Evolutionary conservation across 2,888 invertebrate genomes (phyloP), one percentile per base, ranked within the genome.

Genomic region (Xestia rhomboidea): DNA sequence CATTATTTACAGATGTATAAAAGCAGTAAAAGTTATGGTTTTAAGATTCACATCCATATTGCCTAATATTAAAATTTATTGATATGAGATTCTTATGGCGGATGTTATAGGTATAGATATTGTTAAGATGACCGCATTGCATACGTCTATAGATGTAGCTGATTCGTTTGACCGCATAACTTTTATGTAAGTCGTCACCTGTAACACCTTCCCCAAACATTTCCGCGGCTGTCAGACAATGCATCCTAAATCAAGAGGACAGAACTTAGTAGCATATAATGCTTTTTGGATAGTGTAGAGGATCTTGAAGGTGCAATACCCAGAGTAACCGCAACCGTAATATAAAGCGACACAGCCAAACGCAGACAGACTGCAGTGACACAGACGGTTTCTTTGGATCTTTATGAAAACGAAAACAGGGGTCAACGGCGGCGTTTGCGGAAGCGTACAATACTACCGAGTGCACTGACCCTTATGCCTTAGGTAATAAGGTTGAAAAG

Each of bases 61-160:
- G 15, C 41, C 4, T 27, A 66, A 66, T 81, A 73, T 81, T 62
- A 73, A 44, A 60, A 81, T 81, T 34, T 81, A 60, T 78, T 73
- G 18, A 66, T 81, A 24, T 51, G 24, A 49, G 4, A 34, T 24
- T 49, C 38, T 13, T 51, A 74, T 74, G 6, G 21, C 8, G 27
- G n/a, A n/a, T 34, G 38, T 41, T 64, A 71, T 21, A 13, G 4
- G n/a, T 54, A 15, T 18, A 30, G 30, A 73, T 64, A 54, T 73
- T 73, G 30, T 57, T 49, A 24, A 49, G 15, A 49, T 49, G 46
- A 18, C 63, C n/a, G 21, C 3, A 64, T 73, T 54, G 15, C 73
- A 27, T 73, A 10, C 4, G 10, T 15, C 0, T 15, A 44, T 3
- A 27, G 5, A 5, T 3, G 24, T 15, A 54, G 24, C 4, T 4